Percentiles rank a stretch among this genome's conserved stretches.
Conservation (phyloP, 2,797 vertebrate species). For the Odontamblyopus lacepedii region DNA sequence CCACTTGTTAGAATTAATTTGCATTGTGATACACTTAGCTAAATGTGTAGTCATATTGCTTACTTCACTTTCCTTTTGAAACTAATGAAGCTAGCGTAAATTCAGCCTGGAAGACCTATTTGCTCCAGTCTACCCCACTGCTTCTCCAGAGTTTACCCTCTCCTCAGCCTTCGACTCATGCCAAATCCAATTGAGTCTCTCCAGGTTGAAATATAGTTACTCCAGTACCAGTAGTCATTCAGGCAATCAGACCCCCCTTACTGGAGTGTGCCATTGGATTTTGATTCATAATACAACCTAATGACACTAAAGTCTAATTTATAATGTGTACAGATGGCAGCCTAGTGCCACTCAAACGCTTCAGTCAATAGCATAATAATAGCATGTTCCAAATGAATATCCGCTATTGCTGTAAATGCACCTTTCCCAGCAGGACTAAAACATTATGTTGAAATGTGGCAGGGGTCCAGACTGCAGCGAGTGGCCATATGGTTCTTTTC, state of each 20-base stretch:
- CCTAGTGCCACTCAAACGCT: neutral
- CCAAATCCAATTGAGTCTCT: no score
- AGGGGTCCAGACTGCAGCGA: conserved; percentile 15
- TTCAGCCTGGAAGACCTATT: no score
- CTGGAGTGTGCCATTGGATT: neutral
- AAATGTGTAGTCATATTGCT: neutral
- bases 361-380: conserved; percentile 8
- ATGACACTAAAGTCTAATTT: conserved; percentile 3
- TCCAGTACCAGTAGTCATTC: neutral
- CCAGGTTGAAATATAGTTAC: neutral
- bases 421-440: neutral
- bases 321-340: neutral
- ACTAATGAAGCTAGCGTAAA: no score
- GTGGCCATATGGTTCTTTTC: conserved; percentile 22
- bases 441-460: conserved; percentile 18
- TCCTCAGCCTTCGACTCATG: no score
- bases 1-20: no score
- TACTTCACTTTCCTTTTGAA: neutral
- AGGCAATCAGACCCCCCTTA: neutral
- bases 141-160: no score
- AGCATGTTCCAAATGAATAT: conserved; percentile 8
- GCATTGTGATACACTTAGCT: no score
- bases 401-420: neutral
- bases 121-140: no score
- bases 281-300: neutral